Conservation (phyloP, 2,888 invertebrate genomes). For the Tuberolachnus salignus region DNA sequence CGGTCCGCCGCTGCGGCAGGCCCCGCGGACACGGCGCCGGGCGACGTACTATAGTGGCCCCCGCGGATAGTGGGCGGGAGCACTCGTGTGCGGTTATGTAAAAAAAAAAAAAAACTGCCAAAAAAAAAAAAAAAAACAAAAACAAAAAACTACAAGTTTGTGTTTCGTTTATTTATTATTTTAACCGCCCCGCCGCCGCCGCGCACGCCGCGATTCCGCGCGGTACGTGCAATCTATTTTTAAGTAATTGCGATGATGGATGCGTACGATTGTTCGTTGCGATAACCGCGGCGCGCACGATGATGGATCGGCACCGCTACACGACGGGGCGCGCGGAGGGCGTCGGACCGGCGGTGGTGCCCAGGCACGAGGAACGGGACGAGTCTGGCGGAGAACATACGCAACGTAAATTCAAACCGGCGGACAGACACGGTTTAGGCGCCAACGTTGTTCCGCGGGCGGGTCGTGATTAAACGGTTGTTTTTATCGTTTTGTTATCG, state of each 20-base stretch:
- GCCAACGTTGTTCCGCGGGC: background rate
- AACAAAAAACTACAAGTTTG: no score
- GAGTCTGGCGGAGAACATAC: conserved; percentile 15
- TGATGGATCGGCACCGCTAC: conserved; percentile 25
- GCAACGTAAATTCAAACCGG: conserved; percentile 30
- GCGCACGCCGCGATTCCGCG: background rate
- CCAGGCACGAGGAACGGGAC: no score
- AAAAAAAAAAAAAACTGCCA: no score
- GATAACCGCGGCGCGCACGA: conserved; percentile 7
- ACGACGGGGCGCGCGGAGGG: background rate
- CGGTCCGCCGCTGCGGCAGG: no score
- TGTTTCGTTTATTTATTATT: conserved; percentile 12
- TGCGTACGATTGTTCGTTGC: conserved; percentile 35
- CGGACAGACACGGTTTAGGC: conserved; percentile 29
- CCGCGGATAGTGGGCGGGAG: background rate
- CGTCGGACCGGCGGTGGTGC: no score
- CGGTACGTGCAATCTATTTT: conserved; percentile 11
- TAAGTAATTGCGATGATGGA: conserved; percentile 43
- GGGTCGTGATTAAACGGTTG: conserved; percentile 32
- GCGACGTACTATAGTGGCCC: no score
- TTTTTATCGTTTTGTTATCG: no score
- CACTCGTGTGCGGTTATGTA: background rate
- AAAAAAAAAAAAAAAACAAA: no score
- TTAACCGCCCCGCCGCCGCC: background rate
- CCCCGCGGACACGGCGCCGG: background rate